Base-by-base conservation (phyloP, 2,888 invertebrate genomes). In the Atrina japonica region DNA sequence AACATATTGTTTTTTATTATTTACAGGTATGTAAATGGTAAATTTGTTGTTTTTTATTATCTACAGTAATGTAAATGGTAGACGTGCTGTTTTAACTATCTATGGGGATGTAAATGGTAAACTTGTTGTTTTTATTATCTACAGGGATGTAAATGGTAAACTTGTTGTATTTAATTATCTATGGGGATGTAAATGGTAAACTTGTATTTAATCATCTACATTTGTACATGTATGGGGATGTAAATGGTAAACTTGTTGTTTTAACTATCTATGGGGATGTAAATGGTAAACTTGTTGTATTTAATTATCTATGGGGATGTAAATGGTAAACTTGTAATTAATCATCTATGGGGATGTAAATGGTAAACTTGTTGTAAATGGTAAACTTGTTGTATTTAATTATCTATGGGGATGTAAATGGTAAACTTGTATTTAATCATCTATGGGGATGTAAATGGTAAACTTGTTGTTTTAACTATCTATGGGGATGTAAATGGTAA, bases 231-330 rank as follows among this genome's bases (percentile, higher is more conserved):
- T 21, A 7, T 21, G 23, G 21, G 7, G 18, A 23, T 52, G 21
- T 52, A 52, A 52, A 52, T 52, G 16, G 27, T 52, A 27, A 52
- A 27, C 6, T 52, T 52, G 3, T 52, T 21, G 52, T 7, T 52
- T n/a, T n/a, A n/a, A n/a, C 52, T n/a, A n/a, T 25, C 5, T 9
- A 7, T 21, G 52, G 7, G 52, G 23, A 52, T 52, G 52, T 52
- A 52, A 25, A 52, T 52, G 7, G 27, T 52, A 16, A 52, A 27
- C 16, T 25, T 6, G 21, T 52, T 6, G 25, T n/a, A n/a, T n/a
- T n/a, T 16, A 21, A 21, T 21, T 52, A 6, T 25, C 5, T 9
- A 7, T 25, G 23, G 7, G 21, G 52, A 52, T 52, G 21, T 52
- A 58, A 58, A 58, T 56, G 21, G 35, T 56, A 21, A 56, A 35